phyloP scores from a whole-genome alignment of 2,113 vertebrate genomes.

The Lepidothrix coronata region DNA sequence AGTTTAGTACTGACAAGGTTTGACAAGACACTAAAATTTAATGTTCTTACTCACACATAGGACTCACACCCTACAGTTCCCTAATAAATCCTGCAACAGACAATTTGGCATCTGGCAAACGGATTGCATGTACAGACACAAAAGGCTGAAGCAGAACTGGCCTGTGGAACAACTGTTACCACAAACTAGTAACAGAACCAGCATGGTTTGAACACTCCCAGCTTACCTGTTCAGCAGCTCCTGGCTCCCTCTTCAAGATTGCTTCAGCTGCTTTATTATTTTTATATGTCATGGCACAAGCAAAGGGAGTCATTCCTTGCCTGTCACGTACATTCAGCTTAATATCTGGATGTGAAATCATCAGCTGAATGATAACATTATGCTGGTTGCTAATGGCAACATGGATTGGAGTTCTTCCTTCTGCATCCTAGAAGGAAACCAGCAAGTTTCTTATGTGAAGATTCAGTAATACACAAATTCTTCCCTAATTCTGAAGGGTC shows the following conservation, averaged over 20 bases:
- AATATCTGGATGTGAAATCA: conserved; percentile 95
- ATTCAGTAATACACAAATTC: background rate
- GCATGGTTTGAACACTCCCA: background rate
- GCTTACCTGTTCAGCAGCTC: conserved; percentile 93
- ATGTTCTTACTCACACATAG: background rate
- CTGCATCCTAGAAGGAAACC: conserved; percentile 83
- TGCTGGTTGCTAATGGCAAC: conserved; percentile 96
- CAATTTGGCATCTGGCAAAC: background rate
- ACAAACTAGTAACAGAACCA: background rate
- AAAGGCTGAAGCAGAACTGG: background rate
- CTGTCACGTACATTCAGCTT: conserved; percentile 89
- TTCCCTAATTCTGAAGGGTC: background rate
- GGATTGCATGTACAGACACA: background rate
- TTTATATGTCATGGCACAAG: conserved; percentile 97
- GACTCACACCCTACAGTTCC: background rate
- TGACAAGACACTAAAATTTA: background rate
- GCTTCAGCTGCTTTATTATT: conserved; percentile 97
- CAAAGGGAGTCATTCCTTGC: conserved; percentile 95
- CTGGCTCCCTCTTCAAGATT: conserved; percentile 92
- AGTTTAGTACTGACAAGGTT: background rate
- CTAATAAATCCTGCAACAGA: background rate
- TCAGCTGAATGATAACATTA: conserved; percentile 91
- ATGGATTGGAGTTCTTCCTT: conserved; percentile 93
- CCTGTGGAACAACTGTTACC: background rate
- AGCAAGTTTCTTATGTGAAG: background rate